A percentile compares a stretch with the other conserved stretches of the same genome.
phyloP scores from a whole-genome alignment of 2,888 invertebrate genomes.

The Ophion costatus region DNA sequence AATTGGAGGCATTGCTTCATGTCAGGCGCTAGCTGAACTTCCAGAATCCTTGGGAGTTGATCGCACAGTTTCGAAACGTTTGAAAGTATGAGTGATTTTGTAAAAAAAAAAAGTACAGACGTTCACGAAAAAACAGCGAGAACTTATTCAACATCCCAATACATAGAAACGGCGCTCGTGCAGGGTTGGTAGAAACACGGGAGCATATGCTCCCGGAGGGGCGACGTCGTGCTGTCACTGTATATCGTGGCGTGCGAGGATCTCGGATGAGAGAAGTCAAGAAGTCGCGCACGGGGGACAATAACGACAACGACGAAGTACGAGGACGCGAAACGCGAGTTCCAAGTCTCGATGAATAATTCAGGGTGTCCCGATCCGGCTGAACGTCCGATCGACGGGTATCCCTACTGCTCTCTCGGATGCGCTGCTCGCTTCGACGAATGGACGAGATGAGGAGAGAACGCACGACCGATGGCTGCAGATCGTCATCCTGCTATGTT shows the following conservation, averaged over 20 bases:
- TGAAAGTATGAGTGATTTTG: too few species aligned
- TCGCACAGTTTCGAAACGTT: too few species aligned
- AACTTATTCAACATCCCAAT: background rate
- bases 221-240: conserved; percentile 12
- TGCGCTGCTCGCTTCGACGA: conserved; percentile 30
- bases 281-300: conserved; percentile 42
- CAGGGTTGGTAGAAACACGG: conserved; percentile 46
- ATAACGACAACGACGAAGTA: conserved; percentile 20
- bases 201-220: conserved; percentile 50
- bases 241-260: conserved; percentile 44
- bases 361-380: conserved; percentile 76
- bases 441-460: conserved; percentile 40
- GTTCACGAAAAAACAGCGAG: background rate
- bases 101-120: too few species aligned
- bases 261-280: conserved; percentile 26
- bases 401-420: conserved; percentile 46
- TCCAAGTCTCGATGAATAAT: conserved; percentile 77
- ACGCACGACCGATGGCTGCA: conserved; percentile 72
- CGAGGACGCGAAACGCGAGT: conserved; percentile 46
- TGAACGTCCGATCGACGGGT: conserved; percentile 61
- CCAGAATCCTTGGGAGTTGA: too few species aligned
- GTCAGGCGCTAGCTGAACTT: too few species aligned
- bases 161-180: conserved; percentile 17
- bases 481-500: conserved; percentile 75
- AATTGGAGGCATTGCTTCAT: too few species aligned